These are phyloP conservation scores for Diploscapter pachys DNA, from an alignment of 1,140 invertebrate species.

Conservation along the genomic window DNA sequence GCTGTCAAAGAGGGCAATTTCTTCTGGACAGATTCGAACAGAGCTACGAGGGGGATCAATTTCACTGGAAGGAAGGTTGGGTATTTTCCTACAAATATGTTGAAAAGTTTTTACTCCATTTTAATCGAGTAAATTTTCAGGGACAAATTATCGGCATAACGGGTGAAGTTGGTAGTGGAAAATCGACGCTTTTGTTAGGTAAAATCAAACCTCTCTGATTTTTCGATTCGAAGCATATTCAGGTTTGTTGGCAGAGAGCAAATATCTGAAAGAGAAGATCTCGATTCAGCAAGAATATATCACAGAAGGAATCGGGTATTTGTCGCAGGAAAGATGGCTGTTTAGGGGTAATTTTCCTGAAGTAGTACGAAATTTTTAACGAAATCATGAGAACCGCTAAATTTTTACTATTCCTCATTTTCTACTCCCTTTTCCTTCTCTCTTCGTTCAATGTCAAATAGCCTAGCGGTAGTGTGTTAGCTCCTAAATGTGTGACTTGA, in stretches of 20 bases:
- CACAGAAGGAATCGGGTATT: conserved; percentile 69
- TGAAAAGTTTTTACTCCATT: neutral
- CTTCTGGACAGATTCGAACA: conserved; percentile 16
- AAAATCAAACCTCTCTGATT: conserved; percentile 60
- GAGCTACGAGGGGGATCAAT: neutral
- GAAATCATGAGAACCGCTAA: too few relatives aligned
- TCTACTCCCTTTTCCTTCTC: too few relatives aligned
- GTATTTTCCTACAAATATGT: neutral
- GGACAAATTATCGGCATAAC: conserved; percentile 56
- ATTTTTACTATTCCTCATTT: too few relatives aligned
- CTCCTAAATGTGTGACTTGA: too few relatives aligned
- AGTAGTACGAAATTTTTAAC: neutral
- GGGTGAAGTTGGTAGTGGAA: conserved; percentile 69
- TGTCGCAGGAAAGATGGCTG: conserved; percentile 85
- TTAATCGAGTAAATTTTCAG: conserved; percentile 15
- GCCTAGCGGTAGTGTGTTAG: too few relatives aligned
- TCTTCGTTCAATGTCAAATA: too few relatives aligned
- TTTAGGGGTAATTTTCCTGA: conserved; percentile 68
- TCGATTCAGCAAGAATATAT: neutral
- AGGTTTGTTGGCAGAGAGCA: neutral
- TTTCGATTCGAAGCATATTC: conserved; percentile 69
- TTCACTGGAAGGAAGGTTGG: conserved; percentile 13
- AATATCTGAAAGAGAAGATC: neutral
- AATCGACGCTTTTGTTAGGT: conserved; percentile 71
- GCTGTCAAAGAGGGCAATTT: conserved; percentile 40